Percentiles rank a stretch among this genome's conserved stretches.
phyloP scores from a whole-genome alignment of 2,113 vertebrate species.

The Laticauda laticaudata region DNA sequence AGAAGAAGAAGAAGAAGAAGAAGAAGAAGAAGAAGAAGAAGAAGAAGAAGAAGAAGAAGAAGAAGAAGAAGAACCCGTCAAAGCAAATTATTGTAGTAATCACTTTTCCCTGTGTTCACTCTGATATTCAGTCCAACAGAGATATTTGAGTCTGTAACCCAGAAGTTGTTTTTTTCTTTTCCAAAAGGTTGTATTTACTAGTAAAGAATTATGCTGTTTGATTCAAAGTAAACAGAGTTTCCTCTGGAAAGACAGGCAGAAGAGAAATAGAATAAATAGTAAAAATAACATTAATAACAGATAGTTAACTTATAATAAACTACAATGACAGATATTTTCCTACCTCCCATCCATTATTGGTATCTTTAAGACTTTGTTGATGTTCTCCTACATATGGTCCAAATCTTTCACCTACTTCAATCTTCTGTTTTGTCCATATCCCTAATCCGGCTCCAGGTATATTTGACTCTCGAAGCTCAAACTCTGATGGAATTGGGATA shows the following conservation, averaged over 20 bases:
- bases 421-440: slow-evolving; percentile 89
- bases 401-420: slow-evolving; percentile 86
- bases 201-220: slow-evolving; percentile 4
- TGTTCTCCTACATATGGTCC: slow-evolving; percentile 90
- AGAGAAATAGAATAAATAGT: background rate
- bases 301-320: background rate
- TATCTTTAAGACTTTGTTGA: slow-evolving; percentile 74
- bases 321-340: slow-evolving; percentile 45
- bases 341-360: slow-evolving; percentile 92
- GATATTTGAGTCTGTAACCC: slow-evolving; percentile 2
- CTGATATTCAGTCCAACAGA: background rate
- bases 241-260: background rate
- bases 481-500: slow-evolving; percentile 83
- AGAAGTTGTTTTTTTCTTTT: slow-evolving; percentile 8
- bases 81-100: background rate
- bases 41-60: too few relatives aligned
- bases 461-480: slow-evolving; percentile 89
- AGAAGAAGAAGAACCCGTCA: background rate
- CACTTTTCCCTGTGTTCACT: background rate
- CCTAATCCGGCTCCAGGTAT: slow-evolving; percentile 81
- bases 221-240: background rate
- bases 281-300: background rate
- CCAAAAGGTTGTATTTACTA: slow-evolving; percentile 36
- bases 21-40: too few relatives aligned
- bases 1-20: too few relatives aligned